phyloP scores from a whole-genome alignment of 2,113 vertebrate genomes.

The Phrynosoma platyrhinos region DNA sequence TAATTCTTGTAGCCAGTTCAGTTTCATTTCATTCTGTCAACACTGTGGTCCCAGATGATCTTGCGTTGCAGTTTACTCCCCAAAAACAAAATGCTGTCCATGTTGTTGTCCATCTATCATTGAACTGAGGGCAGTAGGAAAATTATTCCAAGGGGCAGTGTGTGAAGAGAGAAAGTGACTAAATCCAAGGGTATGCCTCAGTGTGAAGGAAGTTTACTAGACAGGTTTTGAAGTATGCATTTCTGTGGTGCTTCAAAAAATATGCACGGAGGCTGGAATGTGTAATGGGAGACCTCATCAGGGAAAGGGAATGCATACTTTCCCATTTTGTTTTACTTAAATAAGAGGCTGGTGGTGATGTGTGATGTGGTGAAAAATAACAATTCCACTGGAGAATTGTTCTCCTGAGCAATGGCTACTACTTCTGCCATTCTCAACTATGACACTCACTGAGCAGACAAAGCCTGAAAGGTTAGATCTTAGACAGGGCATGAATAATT shows the following conservation, averaged over 20 bases:
- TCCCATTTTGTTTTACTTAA: slow-evolving; percentile 40
- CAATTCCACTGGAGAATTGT: slow-evolving; percentile 7
- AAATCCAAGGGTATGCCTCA: slow-evolving; percentile 67
- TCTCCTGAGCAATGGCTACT: slow-evolving; percentile 15
- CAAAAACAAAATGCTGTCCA: slow-evolving; percentile 14
- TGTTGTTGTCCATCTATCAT: slow-evolving; percentile 29
- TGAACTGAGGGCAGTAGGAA: slow-evolving; percentile 61
- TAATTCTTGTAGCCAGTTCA: background rate
- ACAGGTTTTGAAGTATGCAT: slow-evolving; percentile 67
- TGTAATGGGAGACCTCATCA: slow-evolving; percentile 63
- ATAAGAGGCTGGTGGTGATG: slow-evolving; percentile 19
- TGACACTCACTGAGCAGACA: slow-evolving; percentile 17
- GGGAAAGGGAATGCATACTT: slow-evolving; percentile 34
- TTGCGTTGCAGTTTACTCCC: slow-evolving; percentile 18
- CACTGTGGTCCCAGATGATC: slow-evolving; percentile 20
- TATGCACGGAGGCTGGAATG: slow-evolving; percentile 68
- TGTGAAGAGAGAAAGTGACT: slow-evolving; percentile 68
- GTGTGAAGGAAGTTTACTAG: slow-evolving; percentile 70
- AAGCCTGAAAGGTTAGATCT: slow-evolving; percentile 14
- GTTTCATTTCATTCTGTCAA: slow-evolving; percentile 36
- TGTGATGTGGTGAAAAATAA: slow-evolving; percentile 12
- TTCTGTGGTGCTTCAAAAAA: slow-evolving; percentile 61
- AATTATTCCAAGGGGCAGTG: slow-evolving; percentile 67
- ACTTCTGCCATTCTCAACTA: background rate
- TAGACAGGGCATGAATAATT: background rate